phyloP scores from a whole-genome alignment of 2,797 vertebrate species.

The Smutsia gigantea region DNA sequence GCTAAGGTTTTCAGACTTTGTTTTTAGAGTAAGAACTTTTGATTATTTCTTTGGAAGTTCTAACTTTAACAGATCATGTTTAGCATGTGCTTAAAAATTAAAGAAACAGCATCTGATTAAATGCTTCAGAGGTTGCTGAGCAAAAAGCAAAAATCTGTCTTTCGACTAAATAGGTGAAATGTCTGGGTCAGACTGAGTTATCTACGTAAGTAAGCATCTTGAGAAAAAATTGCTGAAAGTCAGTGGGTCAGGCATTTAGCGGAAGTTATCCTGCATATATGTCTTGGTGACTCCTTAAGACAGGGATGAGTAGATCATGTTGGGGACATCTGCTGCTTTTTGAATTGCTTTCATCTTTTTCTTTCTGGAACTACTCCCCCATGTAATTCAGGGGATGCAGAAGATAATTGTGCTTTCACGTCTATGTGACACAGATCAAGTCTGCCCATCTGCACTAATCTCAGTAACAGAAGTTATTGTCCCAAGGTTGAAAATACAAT shows the following conservation, averaged over 20 bases:
- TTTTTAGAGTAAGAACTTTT: constrained; percentile 95
- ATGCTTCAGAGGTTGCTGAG: neutral
- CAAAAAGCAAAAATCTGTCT: neutral
- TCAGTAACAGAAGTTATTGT: neutral
- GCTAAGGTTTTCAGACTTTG: constrained; percentile 95
- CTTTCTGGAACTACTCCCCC: neutral
- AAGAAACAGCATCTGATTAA: neutral
- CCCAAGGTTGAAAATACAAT: neutral
- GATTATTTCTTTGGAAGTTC: constrained; percentile 96
- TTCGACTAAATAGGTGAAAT: constrained; percentile 7
- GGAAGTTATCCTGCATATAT: neutral
- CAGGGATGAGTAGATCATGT: neutral
- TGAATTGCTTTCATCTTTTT: neutral
- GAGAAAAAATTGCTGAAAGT: neutral
- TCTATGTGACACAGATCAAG: neutral
- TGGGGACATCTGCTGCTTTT: neutral
- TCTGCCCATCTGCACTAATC: neutral
- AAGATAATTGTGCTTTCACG: neutral
- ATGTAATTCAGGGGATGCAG: neutral
- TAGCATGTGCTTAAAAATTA: constrained; percentile 2
- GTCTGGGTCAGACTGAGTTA: neutral
- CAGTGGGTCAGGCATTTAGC: neutral
- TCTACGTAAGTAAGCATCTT: neutral
- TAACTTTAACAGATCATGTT: constrained; percentile 92
- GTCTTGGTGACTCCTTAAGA: neutral